Conservation (phyloP, 1,140 invertebrate genomes). For the Halictus rubicundus region DNA sequence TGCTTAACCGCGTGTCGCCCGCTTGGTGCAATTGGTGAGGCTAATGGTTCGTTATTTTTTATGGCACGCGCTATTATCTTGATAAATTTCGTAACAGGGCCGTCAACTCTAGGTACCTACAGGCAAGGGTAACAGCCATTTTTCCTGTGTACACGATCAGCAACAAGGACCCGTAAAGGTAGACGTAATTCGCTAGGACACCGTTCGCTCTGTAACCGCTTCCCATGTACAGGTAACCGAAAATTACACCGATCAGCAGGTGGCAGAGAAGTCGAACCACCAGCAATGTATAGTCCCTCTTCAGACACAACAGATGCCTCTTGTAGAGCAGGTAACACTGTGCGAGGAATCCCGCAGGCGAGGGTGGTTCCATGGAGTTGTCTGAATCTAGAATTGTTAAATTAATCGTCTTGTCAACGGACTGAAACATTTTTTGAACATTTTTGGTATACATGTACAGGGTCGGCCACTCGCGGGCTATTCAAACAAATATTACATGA, state of each 20-base stretch:
- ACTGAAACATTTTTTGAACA: too few species aligned
- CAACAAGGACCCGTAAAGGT: slow-evolving; percentile 94
- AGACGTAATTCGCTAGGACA: slow-evolving; percentile 94
- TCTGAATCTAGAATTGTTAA: neutral
- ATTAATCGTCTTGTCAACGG: too few species aligned
- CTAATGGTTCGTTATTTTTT: too few species aligned
- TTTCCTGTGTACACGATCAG: slow-evolving; percentile 96
- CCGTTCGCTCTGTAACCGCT: slow-evolving; percentile 93
- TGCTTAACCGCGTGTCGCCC: neutral
- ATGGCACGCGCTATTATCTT: too few species aligned
- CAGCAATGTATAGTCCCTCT: slow-evolving; percentile 83
- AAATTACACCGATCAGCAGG: slow-evolving; percentile 90
- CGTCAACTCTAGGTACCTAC: slow-evolving; percentile 83
- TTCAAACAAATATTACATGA: too few species aligned
- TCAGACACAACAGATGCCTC: slow-evolving; percentile 75
- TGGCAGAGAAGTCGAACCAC: slow-evolving; percentile 90
- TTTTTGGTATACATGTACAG: too few species aligned
- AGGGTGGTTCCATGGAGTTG: slow-evolving; percentile 58
- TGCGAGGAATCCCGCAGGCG: slow-evolving; percentile 74
- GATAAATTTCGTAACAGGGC: too few species aligned
- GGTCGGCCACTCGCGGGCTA: too few species aligned
- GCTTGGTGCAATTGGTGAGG: neutral
- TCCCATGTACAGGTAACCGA: slow-evolving; percentile 93
- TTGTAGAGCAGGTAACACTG: slow-evolving; percentile 79
- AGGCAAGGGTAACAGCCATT: slow-evolving; percentile 97